Evolutionary conservation across 37 sponge, comb jelly and placozoan species (phyloP).

Genomic region (Tethya wilhelma): DNA sequence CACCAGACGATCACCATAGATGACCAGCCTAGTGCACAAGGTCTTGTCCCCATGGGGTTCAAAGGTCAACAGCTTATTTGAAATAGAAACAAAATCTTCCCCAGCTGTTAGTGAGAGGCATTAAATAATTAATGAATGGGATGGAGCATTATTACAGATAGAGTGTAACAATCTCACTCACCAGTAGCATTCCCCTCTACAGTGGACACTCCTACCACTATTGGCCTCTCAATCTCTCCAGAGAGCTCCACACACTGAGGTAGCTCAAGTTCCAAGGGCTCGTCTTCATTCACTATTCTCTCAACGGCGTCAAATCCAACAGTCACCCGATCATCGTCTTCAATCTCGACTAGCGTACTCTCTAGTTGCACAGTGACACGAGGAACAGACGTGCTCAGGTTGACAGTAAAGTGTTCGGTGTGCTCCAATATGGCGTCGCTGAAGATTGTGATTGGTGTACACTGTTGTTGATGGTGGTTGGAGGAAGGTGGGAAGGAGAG

Average conservation of each 20-base stretch:
- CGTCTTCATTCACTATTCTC: constrained; percentile 11
- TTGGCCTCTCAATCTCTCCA: constrained; percentile 25
- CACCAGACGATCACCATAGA: constrained; percentile 10
- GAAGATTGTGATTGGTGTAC: constrained; percentile 17
- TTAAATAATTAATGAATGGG: neutral
- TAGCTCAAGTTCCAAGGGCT: neutral
- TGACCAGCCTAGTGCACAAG: neutral
- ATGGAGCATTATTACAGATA: neutral
- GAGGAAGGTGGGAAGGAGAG: neutral
- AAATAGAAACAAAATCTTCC: constrained; percentile 20
- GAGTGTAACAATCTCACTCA: neutral
- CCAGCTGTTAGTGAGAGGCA: constrained; percentile 2
- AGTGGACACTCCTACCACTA: neutral
- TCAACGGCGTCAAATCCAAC: neutral
- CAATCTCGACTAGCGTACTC: neutral
- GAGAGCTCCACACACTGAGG: constrained; percentile 13
- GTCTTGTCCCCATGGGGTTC: neutral
- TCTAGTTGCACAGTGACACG: neutral
- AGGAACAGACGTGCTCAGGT: neutral
- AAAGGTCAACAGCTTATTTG: constrained; percentile 6
- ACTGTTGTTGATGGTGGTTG: neutral
- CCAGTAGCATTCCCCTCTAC: constrained; percentile 10
- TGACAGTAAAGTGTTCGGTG: constrained; percentile 19
- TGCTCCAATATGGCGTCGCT: constrained; percentile 22
- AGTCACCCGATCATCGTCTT: constrained; percentile 19